These are phyloP conservation scores for Pogonus chalceus DNA, from an alignment of 1,140 invertebrate genomes.

Conservation along the genomic window DNA sequence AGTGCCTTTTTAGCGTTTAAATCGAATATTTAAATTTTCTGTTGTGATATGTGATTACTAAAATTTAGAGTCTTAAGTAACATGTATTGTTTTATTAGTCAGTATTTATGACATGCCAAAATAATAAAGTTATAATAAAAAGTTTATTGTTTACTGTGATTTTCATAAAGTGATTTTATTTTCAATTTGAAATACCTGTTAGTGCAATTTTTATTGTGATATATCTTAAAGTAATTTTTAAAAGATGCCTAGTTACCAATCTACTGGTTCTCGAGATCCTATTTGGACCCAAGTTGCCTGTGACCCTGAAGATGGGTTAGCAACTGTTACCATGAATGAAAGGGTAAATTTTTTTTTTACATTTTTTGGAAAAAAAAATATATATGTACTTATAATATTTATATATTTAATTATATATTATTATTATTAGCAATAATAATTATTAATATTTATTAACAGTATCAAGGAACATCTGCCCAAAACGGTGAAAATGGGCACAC, in stretches of 20 bases:
- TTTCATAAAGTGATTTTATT: neutral
- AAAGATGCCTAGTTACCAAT: conserved; percentile 8
- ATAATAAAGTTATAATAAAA: neutral
- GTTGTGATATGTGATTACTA: neutral
- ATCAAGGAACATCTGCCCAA: neutral
- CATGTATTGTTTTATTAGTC: neutral
- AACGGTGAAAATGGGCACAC: conserved; percentile 2
- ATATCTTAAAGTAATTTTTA: neutral
- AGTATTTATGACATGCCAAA: neutral
- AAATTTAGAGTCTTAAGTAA: neutral
- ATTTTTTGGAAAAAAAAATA: neutral
- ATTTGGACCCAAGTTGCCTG: conserved; percentile 19
- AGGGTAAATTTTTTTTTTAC: neutral
- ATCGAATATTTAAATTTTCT: neutral
- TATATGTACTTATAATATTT: neutral
- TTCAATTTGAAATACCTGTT: neutral
- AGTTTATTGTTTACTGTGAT: too few species aligned
- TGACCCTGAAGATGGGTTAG: conserved; percentile 19
- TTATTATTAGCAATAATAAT: neutral
- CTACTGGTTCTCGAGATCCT: conserved; percentile 18
- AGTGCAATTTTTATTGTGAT: neutral
- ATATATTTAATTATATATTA: neutral
- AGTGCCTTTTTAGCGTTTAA: neutral
- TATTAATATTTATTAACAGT: neutral
- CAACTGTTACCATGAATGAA: neutral